Evolutionary conservation across 1,140 invertebrate species (phyloP), one percentile per base, ranked within the genome.

Genomic region (Argopecten irradians): DNA sequence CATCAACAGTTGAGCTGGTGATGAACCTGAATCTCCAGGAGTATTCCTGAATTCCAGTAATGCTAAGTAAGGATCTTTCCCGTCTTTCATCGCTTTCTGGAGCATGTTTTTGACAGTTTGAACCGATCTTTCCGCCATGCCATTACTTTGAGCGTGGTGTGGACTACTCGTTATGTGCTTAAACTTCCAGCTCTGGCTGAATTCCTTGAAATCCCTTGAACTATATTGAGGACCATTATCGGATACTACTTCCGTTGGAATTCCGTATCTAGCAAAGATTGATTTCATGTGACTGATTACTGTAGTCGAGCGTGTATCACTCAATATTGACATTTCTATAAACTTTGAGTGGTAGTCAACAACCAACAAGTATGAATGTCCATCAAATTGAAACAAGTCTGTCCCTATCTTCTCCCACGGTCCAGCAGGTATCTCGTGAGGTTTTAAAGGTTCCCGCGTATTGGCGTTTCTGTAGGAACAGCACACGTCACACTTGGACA

Each of bases 211-310:
- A 34, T 33, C 84, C 1, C 85, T 85, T 9, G 91, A 94, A 1
- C 85, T 86, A 91, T 94, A 96, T 43, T 95, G 94, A 1, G 95
- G 93, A 14, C 94, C 95, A 89, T 95, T 95, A 92, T 96, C 95
- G 0, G 55, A 71, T 7, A 91, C 83, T 0, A 91, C 39, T 19
- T 82, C 82, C 8, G 88, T 86, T 19, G 92, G 92, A 39, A 91
- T 91, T 11, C 92, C 91, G 82, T 91, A 87, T 39, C 84, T 82
- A n/a, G 88, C 88, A 39, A 90, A 91, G 7, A 87, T 34, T 16
- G 85, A 46, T 55, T 90, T 91, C 8, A 89, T 46, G 28, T 89
- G 46, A 33, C 28, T 85, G 34, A 92, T 89, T 19, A 87, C 84
- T 16, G 43, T 71, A 32, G 11, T 13, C 83, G 71, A 55, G 36